These are phyloP conservation scores for Hippocampus mohnikei DNA, from an alignment of 2,113 vertebrate species.

Conservation along the genomic window DNA sequence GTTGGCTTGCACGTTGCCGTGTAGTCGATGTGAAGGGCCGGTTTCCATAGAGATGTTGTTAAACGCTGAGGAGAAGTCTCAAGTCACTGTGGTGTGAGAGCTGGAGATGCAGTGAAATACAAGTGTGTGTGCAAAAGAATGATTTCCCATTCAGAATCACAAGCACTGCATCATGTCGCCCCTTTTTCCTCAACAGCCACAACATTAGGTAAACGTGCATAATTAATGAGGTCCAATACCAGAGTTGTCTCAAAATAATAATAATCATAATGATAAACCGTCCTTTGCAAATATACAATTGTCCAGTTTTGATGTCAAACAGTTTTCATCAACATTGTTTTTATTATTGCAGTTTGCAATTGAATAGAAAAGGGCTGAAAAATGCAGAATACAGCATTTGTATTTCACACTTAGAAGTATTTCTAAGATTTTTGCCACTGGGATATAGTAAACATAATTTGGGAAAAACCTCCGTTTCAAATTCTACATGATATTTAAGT, in stretches of 20 bases:
- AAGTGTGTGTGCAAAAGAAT: not conserved
- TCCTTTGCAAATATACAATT: too few species aligned
- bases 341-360: too few species aligned
- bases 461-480: too few species aligned
- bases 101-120: not conserved
- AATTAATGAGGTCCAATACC: too few species aligned
- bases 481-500: too few species aligned
- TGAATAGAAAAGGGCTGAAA: not conserved
- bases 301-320: too few species aligned
- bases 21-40: constrained; percentile 34
- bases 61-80: constrained; percentile 32
- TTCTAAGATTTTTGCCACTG: not conserved
- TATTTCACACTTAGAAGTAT: not conserved
- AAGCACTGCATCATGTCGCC: constrained; percentile 75
- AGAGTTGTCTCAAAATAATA: too few species aligned
- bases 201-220: too few species aligned
- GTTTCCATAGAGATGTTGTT: constrained; percentile 57
- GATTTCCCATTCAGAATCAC: constrained; percentile 67
- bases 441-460: not conserved
- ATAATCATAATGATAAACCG: too few species aligned
- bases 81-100: constrained; percentile 32
- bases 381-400: not conserved
- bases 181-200: constrained; percentile 49
- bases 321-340: too few species aligned
- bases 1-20: constrained; percentile 23